A percentile compares a stretch with the other conserved stretches of the same genome.
Conservation (phyloP, 2,113 vertebrate species). For the Rutilus rutilus region DNA sequence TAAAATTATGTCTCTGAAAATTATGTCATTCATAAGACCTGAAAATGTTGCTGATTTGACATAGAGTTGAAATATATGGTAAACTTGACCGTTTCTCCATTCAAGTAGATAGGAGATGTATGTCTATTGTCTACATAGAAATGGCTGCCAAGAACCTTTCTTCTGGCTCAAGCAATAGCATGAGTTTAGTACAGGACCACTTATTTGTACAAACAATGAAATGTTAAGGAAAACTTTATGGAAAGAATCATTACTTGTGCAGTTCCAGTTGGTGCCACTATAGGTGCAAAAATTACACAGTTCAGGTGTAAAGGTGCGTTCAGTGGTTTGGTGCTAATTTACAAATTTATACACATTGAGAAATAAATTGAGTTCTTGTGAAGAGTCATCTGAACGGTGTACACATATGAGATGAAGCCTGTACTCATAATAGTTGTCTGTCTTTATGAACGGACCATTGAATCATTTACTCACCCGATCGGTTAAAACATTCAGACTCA, state of each 20-base stretch:
- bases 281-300: neutral
- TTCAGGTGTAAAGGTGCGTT: neutral
- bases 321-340: neutral
- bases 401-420: too few species aligned
- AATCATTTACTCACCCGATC: neutral
- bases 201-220: constrained; percentile 1
- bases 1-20: neutral
- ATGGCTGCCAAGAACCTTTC: neutral
- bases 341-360: too few species aligned
- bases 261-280: neutral
- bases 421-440: too few species aligned
- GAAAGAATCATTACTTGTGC: neutral
- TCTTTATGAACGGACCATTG: too few species aligned
- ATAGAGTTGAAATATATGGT: neutral
- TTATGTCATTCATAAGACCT: neutral
- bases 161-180: neutral
- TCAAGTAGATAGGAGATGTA: neutral
- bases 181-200: neutral
- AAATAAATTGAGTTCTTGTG: too few species aligned
- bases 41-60: neutral
- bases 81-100: neutral
- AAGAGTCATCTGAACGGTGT: too few species aligned
- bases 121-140: neutral
- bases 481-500: neutral
- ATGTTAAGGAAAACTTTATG: neutral